These are phyloP conservation scores for Chascanopsetta lugubris DNA, from an alignment of 2,113 vertebrate genomes.

Conservation along the genomic window DNA sequence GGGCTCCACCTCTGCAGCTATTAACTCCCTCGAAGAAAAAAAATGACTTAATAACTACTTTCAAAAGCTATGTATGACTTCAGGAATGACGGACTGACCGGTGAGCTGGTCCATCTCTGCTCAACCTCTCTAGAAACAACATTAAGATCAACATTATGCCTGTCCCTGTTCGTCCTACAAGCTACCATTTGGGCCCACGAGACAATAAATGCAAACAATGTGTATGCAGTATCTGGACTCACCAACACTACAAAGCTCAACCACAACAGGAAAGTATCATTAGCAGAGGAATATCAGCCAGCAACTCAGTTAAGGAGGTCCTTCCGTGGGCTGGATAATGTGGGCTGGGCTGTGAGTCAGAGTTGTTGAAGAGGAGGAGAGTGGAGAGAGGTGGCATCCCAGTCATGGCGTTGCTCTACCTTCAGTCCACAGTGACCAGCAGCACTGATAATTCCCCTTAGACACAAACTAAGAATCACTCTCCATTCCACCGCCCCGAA, in stretches of 20 bases:
- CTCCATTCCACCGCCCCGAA: slow-evolving; percentile 7
- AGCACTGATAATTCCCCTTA: slow-evolving; percentile 42
- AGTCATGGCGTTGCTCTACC: slow-evolving; percentile 70
- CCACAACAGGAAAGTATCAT: slow-evolving; percentile 20
- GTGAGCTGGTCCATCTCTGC: not conserved
- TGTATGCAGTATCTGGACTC: not conserved
- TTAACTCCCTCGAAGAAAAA: slow-evolving; percentile 50
- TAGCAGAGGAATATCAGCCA: slow-evolving; percentile 32
- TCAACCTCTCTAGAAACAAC: not conserved
- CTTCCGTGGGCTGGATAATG: slow-evolving; percentile 66
- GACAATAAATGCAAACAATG: not conserved
- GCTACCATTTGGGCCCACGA: not conserved
- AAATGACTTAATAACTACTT: slow-evolving; percentile 51
- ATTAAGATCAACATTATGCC: not conserved
- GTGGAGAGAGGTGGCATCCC: slow-evolving; percentile 70
- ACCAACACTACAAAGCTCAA: slow-evolving; percentile 15
- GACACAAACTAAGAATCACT: not conserved
- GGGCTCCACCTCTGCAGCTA: slow-evolving; percentile 63
- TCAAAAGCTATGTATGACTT: slow-evolving; percentile 39
- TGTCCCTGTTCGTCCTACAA: not conserved
- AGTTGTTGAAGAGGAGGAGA: slow-evolving; percentile 73
- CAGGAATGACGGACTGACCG: slow-evolving; percentile 10
- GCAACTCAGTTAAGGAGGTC: slow-evolving; percentile 40
- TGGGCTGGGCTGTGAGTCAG: slow-evolving; percentile 71
- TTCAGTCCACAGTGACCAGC: slow-evolving; percentile 65